Conservation (phyloP, 2,797 vertebrate genomes). For the Lycodopsis pacificus region DNA sequence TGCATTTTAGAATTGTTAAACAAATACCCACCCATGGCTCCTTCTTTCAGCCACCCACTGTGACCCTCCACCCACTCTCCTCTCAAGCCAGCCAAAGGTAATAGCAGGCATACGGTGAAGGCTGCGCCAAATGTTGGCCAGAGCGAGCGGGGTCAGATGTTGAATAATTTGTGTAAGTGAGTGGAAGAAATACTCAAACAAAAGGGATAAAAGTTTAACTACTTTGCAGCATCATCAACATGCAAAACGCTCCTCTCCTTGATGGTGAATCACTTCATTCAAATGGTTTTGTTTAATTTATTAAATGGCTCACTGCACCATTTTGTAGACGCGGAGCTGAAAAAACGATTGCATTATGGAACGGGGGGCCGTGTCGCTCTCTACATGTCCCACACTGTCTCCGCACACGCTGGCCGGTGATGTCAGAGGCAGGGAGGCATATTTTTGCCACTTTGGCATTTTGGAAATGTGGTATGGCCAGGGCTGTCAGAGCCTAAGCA, state of each 20-base stretch:
- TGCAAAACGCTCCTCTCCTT: conserved; percentile 19
- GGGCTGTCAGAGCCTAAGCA: conserved; percentile 51
- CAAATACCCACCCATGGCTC: conserved; percentile 80
- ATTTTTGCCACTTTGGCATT: conserved; percentile 60
- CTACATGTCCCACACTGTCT: conserved; percentile 35
- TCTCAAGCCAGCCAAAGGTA: conserved; percentile 69
- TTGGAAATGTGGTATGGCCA: conserved; percentile 62
- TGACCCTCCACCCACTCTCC: conserved; percentile 73
- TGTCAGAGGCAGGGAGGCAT: conserved; percentile 55
- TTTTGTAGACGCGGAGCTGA: conserved; percentile 31
- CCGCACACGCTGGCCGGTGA: conserved; percentile 44
- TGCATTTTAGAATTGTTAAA: conserved; percentile 85
- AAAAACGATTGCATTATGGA: conserved; percentile 53
- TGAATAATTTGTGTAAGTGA: conserved; percentile 41
- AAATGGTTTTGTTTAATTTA: conserved; percentile 51
- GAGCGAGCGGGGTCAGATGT: conserved; percentile 46
- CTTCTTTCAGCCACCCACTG: conserved; percentile 69
- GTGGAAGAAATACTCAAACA: conserved; percentile 24
- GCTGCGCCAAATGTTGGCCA: conserved; percentile 47
- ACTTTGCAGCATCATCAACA: conserved; percentile 20
- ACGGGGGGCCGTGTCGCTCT: conserved; percentile 4
- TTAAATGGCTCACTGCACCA: conserved; percentile 47
- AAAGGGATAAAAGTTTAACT: conserved; percentile 39
- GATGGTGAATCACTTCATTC: conserved; percentile 38
- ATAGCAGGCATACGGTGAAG: conserved; percentile 47